phyloP scores from a whole-genome alignment of 1,140 invertebrate species.

The Magallana ariakensis region DNA sequence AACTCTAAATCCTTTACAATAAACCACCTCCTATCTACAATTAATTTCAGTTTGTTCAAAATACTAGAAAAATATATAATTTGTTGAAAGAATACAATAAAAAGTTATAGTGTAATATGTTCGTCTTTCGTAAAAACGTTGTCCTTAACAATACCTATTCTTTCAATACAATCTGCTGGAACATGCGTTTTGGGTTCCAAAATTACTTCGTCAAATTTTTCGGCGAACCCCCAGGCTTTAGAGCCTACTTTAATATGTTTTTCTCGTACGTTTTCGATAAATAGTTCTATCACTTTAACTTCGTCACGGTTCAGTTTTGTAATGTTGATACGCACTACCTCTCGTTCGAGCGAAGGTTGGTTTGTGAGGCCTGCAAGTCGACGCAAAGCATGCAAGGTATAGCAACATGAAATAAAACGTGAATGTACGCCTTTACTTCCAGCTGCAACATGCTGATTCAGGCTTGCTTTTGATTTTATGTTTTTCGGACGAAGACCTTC shows the following conservation, averaged over 20 bases:
- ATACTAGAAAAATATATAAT: no score
- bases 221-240: neutral
- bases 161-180: neutral
- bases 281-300: neutral
- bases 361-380: neutral
- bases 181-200: neutral
- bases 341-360: neutral
- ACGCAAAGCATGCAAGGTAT: neutral
- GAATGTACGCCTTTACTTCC: neutral
- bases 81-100: no score
- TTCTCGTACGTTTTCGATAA: neutral
- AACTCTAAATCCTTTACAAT: no score
- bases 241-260: neutral
- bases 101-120: neutral
- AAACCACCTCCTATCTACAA: no score
- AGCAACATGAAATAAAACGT: neutral
- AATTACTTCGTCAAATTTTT: conserved; percentile 2
- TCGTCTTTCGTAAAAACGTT: neutral
- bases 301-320: neutral
- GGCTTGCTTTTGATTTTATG: neutral
- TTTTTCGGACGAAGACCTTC: neutral
- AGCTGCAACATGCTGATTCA: neutral
- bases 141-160: neutral
- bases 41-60: no score
- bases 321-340: neutral